Conservation (phyloP, 2,888 invertebrate species). For the Eugnorisma glareosa region DNA sequence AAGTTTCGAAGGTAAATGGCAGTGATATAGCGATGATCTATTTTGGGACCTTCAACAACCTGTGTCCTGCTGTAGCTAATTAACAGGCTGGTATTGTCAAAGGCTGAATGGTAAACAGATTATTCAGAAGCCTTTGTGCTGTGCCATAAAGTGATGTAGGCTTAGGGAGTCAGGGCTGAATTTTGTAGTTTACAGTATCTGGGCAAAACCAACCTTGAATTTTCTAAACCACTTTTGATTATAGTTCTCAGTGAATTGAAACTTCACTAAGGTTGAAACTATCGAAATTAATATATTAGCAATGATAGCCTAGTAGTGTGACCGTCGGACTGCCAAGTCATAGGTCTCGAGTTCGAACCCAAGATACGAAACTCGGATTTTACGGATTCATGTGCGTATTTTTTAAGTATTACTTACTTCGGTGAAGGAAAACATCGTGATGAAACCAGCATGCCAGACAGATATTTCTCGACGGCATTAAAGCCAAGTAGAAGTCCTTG, state of each 20-base stretch:
- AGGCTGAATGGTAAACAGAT: constrained; percentile 26
- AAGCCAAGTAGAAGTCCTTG: too few species aligned
- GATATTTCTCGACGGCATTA: too few species aligned
- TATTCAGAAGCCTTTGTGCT: constrained; percentile 23
- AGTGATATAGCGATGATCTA: constrained; percentile 12
- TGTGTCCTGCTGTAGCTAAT: constrained; percentile 12
- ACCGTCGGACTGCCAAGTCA: too few species aligned
- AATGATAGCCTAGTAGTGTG: too few species aligned
- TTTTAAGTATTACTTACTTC: too few species aligned
- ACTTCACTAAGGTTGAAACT: not conserved
- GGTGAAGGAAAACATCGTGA: too few species aligned
- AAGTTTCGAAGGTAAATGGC: not conserved
- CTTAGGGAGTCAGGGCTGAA: too few species aligned
- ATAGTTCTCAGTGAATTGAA: not conserved
- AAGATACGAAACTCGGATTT: too few species aligned
- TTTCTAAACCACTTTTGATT: not conserved
- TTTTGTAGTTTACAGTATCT: not conserved
- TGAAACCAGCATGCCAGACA: too few species aligned
- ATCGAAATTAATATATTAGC: not conserved
- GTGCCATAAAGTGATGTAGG: not conserved
- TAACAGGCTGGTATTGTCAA: constrained; percentile 16
- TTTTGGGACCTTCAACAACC: constrained; percentile 6
- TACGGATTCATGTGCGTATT: too few species aligned
- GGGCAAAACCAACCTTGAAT: not conserved
- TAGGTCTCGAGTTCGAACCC: too few species aligned